Conservation (phyloP, 2,113 vertebrate species). For the Catharus bicknelli region DNA sequence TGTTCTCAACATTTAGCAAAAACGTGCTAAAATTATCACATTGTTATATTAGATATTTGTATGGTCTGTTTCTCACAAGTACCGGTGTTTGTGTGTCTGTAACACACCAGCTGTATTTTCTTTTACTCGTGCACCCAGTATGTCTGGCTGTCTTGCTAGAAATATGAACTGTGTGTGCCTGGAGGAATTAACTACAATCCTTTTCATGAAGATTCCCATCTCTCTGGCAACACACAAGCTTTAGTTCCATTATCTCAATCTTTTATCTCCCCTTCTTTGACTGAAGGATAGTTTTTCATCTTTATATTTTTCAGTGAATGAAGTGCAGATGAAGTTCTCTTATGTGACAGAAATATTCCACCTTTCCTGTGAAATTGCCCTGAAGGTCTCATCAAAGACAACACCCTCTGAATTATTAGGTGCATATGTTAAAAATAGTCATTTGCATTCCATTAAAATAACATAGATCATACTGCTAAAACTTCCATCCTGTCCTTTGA, state of each 20-base stretch:
- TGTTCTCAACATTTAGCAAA: neutral
- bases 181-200: conserved; percentile 21
- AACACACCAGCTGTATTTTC: neutral
- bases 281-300: conserved; percentile 35
- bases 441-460: conserved; percentile 41
- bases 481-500: neutral
- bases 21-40: neutral
- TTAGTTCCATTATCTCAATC: conserved; percentile 46
- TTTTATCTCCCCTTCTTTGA: conserved; percentile 57
- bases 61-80: neutral
- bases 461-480: neutral
- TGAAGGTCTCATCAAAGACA: conserved; percentile 36
- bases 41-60: neutral
- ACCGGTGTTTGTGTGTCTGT: neutral
- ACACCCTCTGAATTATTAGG: conserved; percentile 33
- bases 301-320: conserved; percentile 24
- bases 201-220: neutral
- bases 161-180: neutral
- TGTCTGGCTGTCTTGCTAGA: neutral
- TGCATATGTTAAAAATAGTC: conserved; percentile 16
- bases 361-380: conserved; percentile 21
- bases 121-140: neutral
- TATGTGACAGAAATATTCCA: conserved; percentile 12
- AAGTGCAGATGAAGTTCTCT: conserved; percentile 32
- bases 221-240: conserved; percentile 26